phyloP scores from a whole-genome alignment of 2,888 invertebrate species.

The Drosophila paucipuncta region DNA sequence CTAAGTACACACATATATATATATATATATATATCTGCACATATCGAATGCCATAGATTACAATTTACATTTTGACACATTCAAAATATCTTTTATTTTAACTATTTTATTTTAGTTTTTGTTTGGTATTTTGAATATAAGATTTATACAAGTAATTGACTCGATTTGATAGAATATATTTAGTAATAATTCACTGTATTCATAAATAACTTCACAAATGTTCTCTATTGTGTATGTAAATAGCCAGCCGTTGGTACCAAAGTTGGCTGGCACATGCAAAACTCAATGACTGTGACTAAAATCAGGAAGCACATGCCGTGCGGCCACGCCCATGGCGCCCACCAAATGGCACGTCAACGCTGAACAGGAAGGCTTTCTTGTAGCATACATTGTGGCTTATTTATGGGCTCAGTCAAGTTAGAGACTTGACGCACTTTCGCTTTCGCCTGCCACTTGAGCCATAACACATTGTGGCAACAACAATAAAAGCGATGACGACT shows the following conservation, averaged over 20 bases:
- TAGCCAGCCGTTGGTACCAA: neutral
- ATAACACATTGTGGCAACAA: conserved; percentile 45
- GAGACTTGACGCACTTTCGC: conserved; percentile 43
- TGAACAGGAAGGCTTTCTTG: conserved; percentile 26
- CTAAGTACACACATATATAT: no score
- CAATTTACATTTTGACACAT: neutral
- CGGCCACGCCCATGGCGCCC: conserved; percentile 40
- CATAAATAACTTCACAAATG: neutral
- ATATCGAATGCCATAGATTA: neutral
- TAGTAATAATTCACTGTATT: neutral
- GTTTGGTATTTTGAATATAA: neutral
- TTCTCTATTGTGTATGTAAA: neutral
- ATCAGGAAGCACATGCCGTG: conserved; percentile 33
- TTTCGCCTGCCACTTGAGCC: conserved; percentile 24
- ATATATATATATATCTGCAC: no score
- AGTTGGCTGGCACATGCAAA: conserved; percentile 22
- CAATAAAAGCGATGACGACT: conserved; percentile 76
- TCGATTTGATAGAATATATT: neutral
- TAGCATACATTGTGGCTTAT: conserved; percentile 33
- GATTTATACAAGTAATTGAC: neutral
- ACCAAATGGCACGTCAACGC: conserved; percentile 31
- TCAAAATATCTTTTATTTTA: neutral
- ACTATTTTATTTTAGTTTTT: neutral
- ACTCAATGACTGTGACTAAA: conserved; percentile 36
- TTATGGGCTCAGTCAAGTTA: conserved; percentile 49